A percentile compares a stretch with the other conserved stretches of the same genome.
phyloP scores from a whole-genome alignment of 2,888 invertebrate genomes.

The Cantharis lateralis region DNA sequence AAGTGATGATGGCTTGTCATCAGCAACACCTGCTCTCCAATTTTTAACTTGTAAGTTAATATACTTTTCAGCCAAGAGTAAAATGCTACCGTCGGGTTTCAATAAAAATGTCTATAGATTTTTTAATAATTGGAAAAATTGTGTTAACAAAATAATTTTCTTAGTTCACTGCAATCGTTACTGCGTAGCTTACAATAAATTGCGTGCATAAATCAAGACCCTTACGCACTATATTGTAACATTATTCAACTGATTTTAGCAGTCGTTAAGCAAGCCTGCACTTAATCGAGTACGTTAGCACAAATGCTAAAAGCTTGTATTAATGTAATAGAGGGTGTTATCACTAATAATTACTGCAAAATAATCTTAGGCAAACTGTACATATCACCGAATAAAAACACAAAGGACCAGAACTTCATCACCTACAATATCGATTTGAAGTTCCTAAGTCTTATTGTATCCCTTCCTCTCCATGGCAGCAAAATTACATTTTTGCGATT shows the following conservation, averaged over 20 bases:
- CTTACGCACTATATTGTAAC: neutral
- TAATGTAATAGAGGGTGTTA: neutral
- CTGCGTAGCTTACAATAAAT: neutral
- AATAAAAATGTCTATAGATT: neutral
- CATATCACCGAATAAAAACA: neutral
- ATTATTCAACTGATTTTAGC: neutral
- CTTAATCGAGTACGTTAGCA: neutral
- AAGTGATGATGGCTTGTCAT: conserved; percentile 2
- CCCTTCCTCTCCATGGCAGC: neutral
- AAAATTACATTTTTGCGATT: neutral
- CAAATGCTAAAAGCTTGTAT: neutral
- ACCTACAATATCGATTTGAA: neutral
- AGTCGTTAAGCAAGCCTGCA: neutral
- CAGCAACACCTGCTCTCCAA: neutral
- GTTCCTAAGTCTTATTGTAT: neutral
- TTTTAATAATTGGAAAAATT: neutral
- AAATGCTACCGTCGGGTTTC: neutral
- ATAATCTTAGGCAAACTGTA: neutral
- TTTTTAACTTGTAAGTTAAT: neutral
- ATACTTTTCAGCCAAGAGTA: neutral
- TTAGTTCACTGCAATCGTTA: neutral
- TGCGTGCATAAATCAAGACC: neutral
- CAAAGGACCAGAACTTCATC: neutral
- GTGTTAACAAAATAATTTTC: neutral
- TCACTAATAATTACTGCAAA: neutral